These are phyloP conservation scores for Neopipo cinnamomea DNA, from an alignment of 2,113 vertebrate genomes.

Conservation along the genomic window DNA sequence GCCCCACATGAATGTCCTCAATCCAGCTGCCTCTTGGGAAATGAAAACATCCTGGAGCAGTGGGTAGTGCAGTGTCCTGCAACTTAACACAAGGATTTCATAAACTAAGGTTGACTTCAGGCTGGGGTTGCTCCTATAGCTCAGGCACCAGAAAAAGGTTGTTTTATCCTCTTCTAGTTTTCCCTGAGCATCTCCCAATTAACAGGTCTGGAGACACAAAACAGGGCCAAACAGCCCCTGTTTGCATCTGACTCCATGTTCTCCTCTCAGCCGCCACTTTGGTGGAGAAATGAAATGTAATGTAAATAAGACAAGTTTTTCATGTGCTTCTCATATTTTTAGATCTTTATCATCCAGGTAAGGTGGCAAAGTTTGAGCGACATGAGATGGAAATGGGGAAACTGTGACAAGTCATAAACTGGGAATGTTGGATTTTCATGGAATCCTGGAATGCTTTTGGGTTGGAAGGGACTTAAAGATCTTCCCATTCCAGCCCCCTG, in stretches of 20 bases:
- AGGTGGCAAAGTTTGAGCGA: not conserved
- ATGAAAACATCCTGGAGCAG: too few relatives aligned
- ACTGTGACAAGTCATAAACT: not conserved
- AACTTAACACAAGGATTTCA: not conserved
- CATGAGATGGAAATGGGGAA: not conserved
- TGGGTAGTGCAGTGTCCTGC: too few relatives aligned
- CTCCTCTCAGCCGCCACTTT: not conserved
- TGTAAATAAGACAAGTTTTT: not conserved
- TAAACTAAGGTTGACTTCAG: too few relatives aligned
- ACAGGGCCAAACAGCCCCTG: not conserved
- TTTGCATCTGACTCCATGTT: not conserved
- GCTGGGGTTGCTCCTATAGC: not conserved
- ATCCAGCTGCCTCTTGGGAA: not conserved
- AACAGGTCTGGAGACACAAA: not conserved
- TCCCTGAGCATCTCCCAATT: not conserved
- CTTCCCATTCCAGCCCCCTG: fast-evolving
- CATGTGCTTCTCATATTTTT: not conserved
- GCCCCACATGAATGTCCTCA: not conserved
- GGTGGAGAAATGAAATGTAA: not conserved
- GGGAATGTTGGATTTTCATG: not conserved
- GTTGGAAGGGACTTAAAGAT: not conserved
- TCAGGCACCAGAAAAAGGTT: not conserved
- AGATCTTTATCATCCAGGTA: not conserved
- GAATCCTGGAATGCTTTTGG: not conserved
- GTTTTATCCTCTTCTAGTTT: not conserved